Percentiles rank a stretch among this genome's conserved stretches.
phyloP scores from a whole-genome alignment of 1,140 invertebrate genomes.

The Calephelis virginiensis region DNA sequence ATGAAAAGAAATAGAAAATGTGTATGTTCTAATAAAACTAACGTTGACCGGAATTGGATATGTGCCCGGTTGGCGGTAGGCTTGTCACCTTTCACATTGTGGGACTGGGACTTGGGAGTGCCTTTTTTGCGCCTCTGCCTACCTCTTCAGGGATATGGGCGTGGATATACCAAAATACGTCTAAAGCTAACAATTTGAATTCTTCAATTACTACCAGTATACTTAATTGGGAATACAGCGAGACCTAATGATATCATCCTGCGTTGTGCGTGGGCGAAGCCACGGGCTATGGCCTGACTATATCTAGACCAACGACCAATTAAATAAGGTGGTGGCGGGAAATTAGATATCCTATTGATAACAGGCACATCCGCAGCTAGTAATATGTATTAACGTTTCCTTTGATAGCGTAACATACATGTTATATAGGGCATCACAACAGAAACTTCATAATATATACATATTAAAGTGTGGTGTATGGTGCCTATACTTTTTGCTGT shows the following conservation, averaged over 20 bases:
- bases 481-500: too few relatives aligned
- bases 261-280: not conserved
- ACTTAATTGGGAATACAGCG: not conserved
- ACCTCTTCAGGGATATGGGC: too few relatives aligned
- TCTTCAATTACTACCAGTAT: not conserved
- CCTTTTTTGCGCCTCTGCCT: too few relatives aligned
- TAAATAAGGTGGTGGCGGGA: constrained; percentile 8
- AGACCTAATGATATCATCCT: constrained; percentile 1
- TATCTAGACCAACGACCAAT: constrained; percentile 8
- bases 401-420: not conserved
- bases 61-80: too few relatives aligned
- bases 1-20: too few relatives aligned
- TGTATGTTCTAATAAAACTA: too few relatives aligned
- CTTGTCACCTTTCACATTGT: too few relatives aligned
- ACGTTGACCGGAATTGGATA: too few relatives aligned
- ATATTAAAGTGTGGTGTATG: too few relatives aligned
- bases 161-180: too few relatives aligned
- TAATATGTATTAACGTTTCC: not conserved
- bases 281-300: not conserved
- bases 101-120: too few relatives aligned
- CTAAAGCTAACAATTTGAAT: not conserved
- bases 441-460: too few relatives aligned
- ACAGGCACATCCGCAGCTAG: not conserved
- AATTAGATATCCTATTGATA: constrained; percentile 15
- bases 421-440: not conserved